A percentile compares a stretch with the other conserved stretches of the same genome.
Conservation (phyloP, 2,113 vertebrate species). For the Phalacrocorax aristotelis region DNA sequence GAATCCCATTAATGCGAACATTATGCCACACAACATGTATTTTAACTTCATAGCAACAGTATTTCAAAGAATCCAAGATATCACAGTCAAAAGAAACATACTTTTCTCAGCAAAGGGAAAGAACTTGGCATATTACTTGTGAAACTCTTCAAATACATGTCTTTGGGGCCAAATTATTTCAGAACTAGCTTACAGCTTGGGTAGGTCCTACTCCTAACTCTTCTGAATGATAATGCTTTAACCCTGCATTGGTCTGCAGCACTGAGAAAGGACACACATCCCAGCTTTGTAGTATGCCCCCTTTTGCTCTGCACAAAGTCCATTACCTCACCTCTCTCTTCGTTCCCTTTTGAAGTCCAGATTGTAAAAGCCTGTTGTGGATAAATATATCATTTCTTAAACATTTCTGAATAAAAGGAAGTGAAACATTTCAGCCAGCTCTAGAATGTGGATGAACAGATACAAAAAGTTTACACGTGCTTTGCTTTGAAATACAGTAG, state of each 20-base stretch:
- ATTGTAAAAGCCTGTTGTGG: neutral
- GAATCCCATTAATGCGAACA: neutral
- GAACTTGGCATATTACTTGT: neutral
- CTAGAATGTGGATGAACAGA: neutral
- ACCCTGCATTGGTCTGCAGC: neutral
- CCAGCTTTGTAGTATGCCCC: neutral
- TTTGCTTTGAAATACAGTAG: constrained; percentile 31
- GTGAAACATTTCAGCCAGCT: neutral
- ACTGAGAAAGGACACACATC: neutral
- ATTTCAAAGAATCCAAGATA: constrained; percentile 1
- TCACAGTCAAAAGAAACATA: neutral
- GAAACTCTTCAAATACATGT: neutral
- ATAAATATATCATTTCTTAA: neutral
- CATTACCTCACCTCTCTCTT: neutral
- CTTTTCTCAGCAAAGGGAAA: neutral
- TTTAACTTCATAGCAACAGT: neutral
- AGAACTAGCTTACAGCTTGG: neutral
- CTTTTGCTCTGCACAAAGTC: neutral
- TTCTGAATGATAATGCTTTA: neutral
- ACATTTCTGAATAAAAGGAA: constrained; percentile 43
- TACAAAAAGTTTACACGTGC: neutral
- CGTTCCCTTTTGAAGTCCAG: constrained; percentile 7
- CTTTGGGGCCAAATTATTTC: neutral
- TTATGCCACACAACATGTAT: neutral
- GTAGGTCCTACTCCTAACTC: neutral